Base-by-base conservation (phyloP, 1,140 invertebrate species). In the Drosophila rufa region DNA sequence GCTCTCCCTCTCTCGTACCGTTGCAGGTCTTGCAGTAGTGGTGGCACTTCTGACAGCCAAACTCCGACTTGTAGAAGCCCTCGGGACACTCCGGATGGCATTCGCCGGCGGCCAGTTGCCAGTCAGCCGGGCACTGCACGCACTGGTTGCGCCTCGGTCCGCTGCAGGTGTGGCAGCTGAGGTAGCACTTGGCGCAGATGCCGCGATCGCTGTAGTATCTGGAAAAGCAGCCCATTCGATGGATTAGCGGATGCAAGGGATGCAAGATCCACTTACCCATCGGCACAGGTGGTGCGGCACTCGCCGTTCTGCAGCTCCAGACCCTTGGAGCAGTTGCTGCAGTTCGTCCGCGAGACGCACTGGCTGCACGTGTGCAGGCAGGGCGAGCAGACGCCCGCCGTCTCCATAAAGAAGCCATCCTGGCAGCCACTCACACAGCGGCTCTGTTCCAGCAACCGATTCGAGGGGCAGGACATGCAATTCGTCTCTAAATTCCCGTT, bases 171-270 rank as follows among this genome's bases (percentile, higher is more conserved):
- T 95, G 95, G 91, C 97, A 98, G 27, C 96, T 96, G 17, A 96
- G 93, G 87, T 97, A 96, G 92, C 97, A 98, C 79, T 96, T 96
- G 47, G 95, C 94, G 90, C 97, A 98, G 22, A 95, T 94, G 25
- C 96, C 96, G 17, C 96, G 94, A 90, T 97, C 97, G 73, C 96
- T 97, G 93, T 97, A 97, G 92, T 97, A 97, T 30, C 97, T 97
- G 59, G 9, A 48, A 43, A 22, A 1, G 9, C 11, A 33, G 15
- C 1, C 12, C 2, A 8, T 12, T 7, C n/a, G 1, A 19, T n/a
- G 15, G 5, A n/a, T 6, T 22, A 19, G 0, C 4, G 1, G 14
- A 4, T 12, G 1, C 19, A 11, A 11, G 2, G 14, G 11, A 0
- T 3, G 6, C 14, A 4, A 15, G 3, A 17, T 33, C 17, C 2